These are phyloP conservation scores for Dorcus parallelipipedus DNA, from an alignment of 2,888 invertebrate species.

Conservation along the genomic window DNA sequence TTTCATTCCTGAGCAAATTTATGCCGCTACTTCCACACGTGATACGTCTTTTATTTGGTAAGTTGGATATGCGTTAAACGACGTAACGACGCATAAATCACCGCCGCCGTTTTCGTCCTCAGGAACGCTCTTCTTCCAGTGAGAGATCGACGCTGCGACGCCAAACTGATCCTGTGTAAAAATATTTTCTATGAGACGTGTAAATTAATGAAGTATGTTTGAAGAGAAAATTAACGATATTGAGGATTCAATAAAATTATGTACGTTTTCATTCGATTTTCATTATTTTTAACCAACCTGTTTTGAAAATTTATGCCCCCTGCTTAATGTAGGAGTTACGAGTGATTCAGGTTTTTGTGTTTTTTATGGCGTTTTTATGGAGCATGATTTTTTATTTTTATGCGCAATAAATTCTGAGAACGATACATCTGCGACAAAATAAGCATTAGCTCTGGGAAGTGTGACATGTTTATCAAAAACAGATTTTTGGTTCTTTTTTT, in stretches of 20 bases:
- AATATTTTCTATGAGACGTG: conserved; percentile 7
- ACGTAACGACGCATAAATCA: too few species aligned
- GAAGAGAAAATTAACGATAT: background rate
- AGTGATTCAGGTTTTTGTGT: too few species aligned
- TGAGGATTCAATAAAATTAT: conserved; percentile 4
- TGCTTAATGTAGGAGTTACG: too few species aligned
- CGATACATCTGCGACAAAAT: too few species aligned
- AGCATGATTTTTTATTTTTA: too few species aligned
- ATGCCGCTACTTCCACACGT: conserved; percentile 11
- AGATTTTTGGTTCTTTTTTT: too few species aligned
- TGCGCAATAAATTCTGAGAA: too few species aligned
- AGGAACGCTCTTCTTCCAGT: background rate
- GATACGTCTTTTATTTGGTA: conserved; percentile 14
- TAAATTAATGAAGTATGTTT: conserved; percentile 4
- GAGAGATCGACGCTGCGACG: background rate
- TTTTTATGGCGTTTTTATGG: too few species aligned
- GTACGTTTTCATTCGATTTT: conserved; percentile 4
- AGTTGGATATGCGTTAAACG: background rate
- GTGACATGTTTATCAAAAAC: too few species aligned
- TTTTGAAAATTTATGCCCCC: too few species aligned
- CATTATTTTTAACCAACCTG: background rate
- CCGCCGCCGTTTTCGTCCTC: background rate
- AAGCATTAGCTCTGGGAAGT: too few species aligned
- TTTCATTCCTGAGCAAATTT: conserved; percentile 12
- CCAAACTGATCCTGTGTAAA: background rate